Evolutionary conservation across 35 echinoderm and acorn worm species (phyloP), one percentile per base, ranked within the genome.

Genomic region (Eucidaris tribuloides): DNA sequence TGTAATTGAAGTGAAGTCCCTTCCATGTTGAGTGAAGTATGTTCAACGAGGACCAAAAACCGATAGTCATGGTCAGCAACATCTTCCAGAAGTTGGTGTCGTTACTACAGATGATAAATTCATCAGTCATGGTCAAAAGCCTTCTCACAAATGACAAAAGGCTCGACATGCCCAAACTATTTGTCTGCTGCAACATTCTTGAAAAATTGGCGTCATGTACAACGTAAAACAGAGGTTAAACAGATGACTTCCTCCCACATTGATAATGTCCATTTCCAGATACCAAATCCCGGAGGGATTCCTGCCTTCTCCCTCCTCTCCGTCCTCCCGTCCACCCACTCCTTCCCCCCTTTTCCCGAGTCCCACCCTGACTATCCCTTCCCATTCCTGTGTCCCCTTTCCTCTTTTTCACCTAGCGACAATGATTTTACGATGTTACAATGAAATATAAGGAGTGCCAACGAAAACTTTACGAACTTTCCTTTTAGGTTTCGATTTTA

Each of bases 71-170:
- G n/a, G n/a, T n/a, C n/a, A n/a, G n/a, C n/a, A n/a, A n/a, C n/a
- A n/a, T n/a, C n/a, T n/a, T 41, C n/a, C 14, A 77, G 31, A 41
- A 38, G 71, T 43, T 46, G 77, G 41, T 45, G 35, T 15, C 31
- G 56, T 79, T 20, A 48, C 77, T 52, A 24, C 77, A 48, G 77
- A 79, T 15, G 56, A 52, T 79, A 48, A 79, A 55, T 79, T 79
- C 39, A 34, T 79, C 15, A 25, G 42, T 20, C 22, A n/a, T 79
- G 1, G 31, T 79, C 2, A 43, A 48, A 48, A 43, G 44, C 27
- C 19, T 52, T 45, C 41, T 79, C 20, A 34, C 48, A 50, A 48
- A 79, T 79, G 77, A 48, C 36, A 18, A n/a, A n/a, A n/a, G 13
- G 56, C 43, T 79, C 23, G 56, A 48, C 41, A 79, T 79, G 41